These are phyloP conservation scores for Spheniscus humboldti DNA, from an alignment of 2,797 vertebrate species.

Conservation along the genomic window DNA sequence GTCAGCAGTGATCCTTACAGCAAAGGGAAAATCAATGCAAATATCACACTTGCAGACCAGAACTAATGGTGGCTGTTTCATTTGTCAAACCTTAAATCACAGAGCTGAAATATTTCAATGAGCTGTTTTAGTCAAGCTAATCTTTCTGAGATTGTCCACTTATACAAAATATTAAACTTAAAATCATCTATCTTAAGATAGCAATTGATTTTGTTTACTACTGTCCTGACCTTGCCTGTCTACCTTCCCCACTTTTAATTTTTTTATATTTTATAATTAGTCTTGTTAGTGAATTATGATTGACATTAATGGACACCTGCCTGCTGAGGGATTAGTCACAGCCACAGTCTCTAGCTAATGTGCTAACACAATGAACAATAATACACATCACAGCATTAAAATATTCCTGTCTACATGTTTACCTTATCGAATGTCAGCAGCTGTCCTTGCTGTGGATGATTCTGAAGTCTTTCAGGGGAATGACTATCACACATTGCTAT, in stretches of 20 bases:
- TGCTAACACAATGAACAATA: neutral
- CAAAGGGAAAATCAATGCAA: constrained; percentile 33
- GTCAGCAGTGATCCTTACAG: neutral
- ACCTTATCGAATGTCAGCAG: neutral
- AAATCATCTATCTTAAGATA: neutral
- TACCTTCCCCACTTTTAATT: neutral
- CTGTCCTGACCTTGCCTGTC: neutral
- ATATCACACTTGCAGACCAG: constrained; percentile 22
- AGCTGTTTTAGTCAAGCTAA: constrained; percentile 37
- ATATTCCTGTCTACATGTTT: neutral
- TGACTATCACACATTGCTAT: neutral
- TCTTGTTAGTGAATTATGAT: neutral
- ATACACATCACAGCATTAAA: neutral
- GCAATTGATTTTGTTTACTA: neutral
- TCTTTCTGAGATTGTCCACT: constrained; percentile 47
- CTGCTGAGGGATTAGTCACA: constrained; percentile 5
- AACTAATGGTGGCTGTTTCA: constrained; percentile 18
- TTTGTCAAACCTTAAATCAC: constrained; percentile 49
- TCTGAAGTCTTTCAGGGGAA: neutral
- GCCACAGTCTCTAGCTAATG: neutral
- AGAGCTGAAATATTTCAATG: constrained; percentile 48
- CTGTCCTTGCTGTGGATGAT: neutral
- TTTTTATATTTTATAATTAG: neutral
- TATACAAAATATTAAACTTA: constrained; percentile 54
- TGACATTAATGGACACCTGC: neutral